phyloP scores from a whole-genome alignment of 2,888 invertebrate species.

The Ashinkailepas kermadecensis region DNA sequence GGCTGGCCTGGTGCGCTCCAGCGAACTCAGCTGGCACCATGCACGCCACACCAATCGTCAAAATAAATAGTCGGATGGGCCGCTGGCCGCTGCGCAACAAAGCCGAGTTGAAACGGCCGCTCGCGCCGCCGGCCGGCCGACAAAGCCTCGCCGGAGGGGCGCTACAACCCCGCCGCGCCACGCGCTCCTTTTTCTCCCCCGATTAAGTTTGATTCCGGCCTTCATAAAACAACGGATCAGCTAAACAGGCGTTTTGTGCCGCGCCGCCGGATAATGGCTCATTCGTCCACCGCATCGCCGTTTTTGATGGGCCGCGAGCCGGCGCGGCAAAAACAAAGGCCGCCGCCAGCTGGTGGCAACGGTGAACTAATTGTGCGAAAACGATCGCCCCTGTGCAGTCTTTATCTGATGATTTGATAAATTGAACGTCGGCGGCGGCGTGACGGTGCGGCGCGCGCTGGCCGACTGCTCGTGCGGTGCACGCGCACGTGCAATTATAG shows the following conservation, averaged over 20 bases:
- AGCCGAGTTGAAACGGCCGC: not conserved
- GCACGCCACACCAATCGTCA: not conserved
- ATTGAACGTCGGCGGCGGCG: not conserved
- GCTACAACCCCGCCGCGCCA: conserved; percentile 40
- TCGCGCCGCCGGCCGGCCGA: not conserved
- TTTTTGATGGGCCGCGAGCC: conserved; percentile 1
- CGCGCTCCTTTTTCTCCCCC: not conserved
- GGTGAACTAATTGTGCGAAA: conserved; percentile 1
- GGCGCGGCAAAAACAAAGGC: conserved; percentile 3
- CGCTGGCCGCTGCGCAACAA: not conserved
- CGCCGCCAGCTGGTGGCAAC: not conserved
- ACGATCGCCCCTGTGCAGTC: not conserved
- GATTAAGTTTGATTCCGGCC: conserved; percentile 23
- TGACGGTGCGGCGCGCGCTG: not conserved
- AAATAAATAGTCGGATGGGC: not conserved
- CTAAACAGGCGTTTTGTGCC: conserved; percentile 20
- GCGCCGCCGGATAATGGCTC: not conserved
- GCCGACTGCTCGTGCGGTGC: no score
- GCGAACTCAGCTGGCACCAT: not conserved
- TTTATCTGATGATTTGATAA: conserved; percentile 20
- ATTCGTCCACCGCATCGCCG: not conserved
- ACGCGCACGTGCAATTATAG: not conserved
- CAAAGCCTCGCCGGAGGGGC: conserved; percentile 35
- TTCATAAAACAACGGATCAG: conserved; percentile 19
- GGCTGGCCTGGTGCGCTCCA: not conserved